These are phyloP conservation scores for Phyllostomus discolor DNA, from an alignment of 2,113 vertebrate genomes.

Conservation along the genomic window DNA sequence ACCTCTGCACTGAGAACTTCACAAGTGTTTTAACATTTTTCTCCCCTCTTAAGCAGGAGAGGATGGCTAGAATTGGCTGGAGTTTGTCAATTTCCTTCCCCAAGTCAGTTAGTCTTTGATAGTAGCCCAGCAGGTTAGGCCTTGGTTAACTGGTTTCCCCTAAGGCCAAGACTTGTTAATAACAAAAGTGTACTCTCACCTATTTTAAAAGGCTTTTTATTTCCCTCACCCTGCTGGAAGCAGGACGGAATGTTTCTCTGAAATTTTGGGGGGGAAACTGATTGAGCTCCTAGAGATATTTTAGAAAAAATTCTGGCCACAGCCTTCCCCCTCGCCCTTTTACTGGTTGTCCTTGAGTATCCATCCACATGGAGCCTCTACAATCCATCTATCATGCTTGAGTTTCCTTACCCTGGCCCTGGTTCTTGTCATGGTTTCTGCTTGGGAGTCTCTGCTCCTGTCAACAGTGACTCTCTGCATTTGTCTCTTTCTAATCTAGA, in stretches of 20 bases:
- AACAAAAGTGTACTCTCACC: background rate
- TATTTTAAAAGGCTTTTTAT: background rate
- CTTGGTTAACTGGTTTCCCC: background rate
- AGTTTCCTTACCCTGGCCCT: background rate
- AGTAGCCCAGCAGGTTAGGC: background rate
- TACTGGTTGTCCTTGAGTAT: background rate
- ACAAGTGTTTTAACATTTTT: background rate
- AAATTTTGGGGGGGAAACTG: background rate
- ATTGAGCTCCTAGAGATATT: background rate
- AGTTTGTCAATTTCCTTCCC: background rate
- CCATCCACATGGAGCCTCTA: background rate
- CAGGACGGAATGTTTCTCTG: background rate
- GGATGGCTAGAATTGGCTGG: background rate
- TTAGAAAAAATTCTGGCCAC: background rate
- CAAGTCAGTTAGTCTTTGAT: background rate
- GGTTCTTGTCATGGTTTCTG: background rate
- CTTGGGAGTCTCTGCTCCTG: background rate
- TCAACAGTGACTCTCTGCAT: background rate
- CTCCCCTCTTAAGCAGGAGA: background rate
- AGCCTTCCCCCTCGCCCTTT: accelerated
- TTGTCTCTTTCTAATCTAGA: background rate
- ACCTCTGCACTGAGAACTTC: too few relatives aligned
- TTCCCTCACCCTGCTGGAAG: background rate
- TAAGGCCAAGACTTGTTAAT: background rate
- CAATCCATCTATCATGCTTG: background rate